Conservation (phyloP, 2,888 invertebrate genomes). For the Lochmaea crataegi region DNA sequence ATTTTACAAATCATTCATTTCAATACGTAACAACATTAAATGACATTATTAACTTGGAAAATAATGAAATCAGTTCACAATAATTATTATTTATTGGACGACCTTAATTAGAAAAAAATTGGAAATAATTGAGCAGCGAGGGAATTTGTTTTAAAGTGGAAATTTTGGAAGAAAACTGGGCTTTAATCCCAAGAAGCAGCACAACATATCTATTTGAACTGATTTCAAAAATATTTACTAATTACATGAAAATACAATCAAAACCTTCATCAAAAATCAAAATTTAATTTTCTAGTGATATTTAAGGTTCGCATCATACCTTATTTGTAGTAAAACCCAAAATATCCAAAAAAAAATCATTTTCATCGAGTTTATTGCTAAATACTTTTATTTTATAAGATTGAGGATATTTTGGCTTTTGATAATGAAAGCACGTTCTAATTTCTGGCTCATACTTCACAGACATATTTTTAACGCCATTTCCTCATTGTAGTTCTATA, state of each 20-base stretch:
- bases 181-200: no score
- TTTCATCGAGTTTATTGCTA: no score
- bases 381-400: neutral
- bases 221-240: neutral
- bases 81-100: no score
- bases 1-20: conserved; percentile 15
- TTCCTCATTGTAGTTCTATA: neutral
- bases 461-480: neutral
- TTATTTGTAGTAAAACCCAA: neutral
- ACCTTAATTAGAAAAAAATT: no score
- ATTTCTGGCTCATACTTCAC: neutral
- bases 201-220: no score
- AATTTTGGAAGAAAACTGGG: no score
- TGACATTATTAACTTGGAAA: neutral
- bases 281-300: neutral
- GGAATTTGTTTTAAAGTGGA: no score
- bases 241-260: neutral
- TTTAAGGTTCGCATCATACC: neutral
- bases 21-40: neutral
- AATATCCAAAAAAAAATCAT: neutral
- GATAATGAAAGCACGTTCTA: neutral
- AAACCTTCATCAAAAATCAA: neutral
- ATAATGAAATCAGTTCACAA: neutral
- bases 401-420: neutral
- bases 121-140: no score